Evolutionary conservation across 2,888 invertebrate genomes (phyloP).

Genomic region (Lucinisca nassula): DNA sequence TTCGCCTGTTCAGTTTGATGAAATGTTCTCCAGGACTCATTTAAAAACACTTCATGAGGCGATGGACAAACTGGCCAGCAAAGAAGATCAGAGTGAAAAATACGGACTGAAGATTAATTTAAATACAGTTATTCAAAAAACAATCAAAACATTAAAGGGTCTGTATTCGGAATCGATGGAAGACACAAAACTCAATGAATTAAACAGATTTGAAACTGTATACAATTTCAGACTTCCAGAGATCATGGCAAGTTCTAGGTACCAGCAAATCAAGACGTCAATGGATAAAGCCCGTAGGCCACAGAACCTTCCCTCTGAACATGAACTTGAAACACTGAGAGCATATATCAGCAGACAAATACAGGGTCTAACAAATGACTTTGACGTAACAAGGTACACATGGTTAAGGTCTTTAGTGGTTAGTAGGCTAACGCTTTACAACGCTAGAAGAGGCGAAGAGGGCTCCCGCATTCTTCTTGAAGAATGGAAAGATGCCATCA

Average conservation of each 20-base stretch:
- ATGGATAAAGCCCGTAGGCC: slow-evolving; percentile 14
- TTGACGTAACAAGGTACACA: slow-evolving; percentile 26
- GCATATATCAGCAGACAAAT: not conserved
- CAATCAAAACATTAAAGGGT: not conserved
- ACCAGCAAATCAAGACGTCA: not conserved
- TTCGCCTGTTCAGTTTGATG: not conserved
- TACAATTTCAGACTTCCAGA: slow-evolving; percentile 3
- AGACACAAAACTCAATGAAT: not conserved
- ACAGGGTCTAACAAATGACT: slow-evolving; percentile 16
- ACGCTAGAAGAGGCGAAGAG: slow-evolving; percentile 57
- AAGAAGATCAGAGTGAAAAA: slow-evolving; percentile 28
- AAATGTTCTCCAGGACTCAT: slow-evolving; percentile 30
- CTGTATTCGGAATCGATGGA: not conserved
- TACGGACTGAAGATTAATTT: slow-evolving; percentile 34
- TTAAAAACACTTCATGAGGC: slow-evolving; percentile 10
- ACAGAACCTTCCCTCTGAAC: not conserved
- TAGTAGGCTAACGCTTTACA: slow-evolving; percentile 53
- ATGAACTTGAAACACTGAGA: not conserved
- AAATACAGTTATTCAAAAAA: slow-evolving; percentile 5
- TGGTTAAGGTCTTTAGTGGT: slow-evolving; percentile 49
- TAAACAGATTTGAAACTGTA: not conserved
- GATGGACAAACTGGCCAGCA: too few species aligned
- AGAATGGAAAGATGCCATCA: slow-evolving; percentile 60
- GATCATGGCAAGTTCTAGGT: slow-evolving; percentile 15
- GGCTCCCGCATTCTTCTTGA: slow-evolving; percentile 33